phyloP scores from a whole-genome alignment of 2,888 invertebrate genomes.

The Iphiclides podalirius region DNA sequence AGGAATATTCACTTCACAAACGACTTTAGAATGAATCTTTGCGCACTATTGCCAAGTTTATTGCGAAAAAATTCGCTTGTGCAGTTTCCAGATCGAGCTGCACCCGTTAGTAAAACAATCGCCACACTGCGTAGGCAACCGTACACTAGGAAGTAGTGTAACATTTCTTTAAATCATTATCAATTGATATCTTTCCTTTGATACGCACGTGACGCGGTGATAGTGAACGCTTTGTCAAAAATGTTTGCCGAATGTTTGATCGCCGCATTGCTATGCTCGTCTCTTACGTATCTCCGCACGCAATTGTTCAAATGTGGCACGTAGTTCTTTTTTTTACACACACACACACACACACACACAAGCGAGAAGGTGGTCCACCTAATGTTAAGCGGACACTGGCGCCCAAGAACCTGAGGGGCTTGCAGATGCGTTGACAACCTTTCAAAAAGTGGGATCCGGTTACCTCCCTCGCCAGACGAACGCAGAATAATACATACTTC shows the following conservation, averaged over 20 bases:
- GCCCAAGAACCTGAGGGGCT: too few relatives aligned
- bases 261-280: neutral
- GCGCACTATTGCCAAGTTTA: neutral
- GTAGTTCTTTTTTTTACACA: too few relatives aligned
- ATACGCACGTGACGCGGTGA: constrained; percentile 25
- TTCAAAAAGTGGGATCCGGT: too few relatives aligned
- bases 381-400: too few relatives aligned
- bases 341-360: too few relatives aligned
- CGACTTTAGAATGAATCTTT: neutral
- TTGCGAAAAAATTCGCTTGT: neutral
- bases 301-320: too few relatives aligned
- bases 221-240: constrained; percentile 6
- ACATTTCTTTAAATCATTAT: constrained; percentile 47
- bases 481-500: too few relatives aligned
- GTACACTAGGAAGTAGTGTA: constrained; percentile 38
- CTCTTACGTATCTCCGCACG: too few relatives aligned
- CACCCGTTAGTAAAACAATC: neutral
- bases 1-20: neutral
- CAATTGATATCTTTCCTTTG: constrained; percentile 32
- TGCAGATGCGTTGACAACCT: too few relatives aligned
- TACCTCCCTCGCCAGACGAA: too few relatives aligned
- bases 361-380: too few relatives aligned
- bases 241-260: constrained; percentile 5
- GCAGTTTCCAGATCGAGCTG: neutral
- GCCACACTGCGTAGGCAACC: constrained; percentile 4